A percentile compares a stretch with the other conserved stretches of the same genome.
Conservation (phyloP, 2,797 vertebrate species). For the Argya squamiceps region DNA sequence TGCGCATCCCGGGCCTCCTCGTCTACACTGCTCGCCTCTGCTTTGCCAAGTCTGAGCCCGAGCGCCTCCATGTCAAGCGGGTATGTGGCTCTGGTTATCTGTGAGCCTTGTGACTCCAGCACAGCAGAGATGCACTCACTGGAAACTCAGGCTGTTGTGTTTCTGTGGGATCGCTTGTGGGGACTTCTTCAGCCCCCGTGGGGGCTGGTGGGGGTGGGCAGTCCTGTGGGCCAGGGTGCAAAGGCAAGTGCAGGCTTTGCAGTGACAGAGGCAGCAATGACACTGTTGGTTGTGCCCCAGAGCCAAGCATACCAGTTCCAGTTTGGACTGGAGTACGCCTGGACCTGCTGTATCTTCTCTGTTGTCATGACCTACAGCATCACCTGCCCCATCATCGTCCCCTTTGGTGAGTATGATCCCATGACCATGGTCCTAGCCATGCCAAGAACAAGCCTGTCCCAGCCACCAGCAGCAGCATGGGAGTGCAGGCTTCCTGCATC, state of each 20-base stretch:
- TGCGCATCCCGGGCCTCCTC: conserved; percentile 88
- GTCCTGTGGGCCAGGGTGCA: background rate
- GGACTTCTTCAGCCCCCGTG: background rate
- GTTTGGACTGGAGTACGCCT: conserved; percentile 95
- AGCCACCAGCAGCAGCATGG: background rate
- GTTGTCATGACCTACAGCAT: conserved; percentile 98
- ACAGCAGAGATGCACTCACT: accelerated
- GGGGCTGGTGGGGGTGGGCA: background rate
- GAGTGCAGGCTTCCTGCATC: background rate
- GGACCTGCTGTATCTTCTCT: conserved; percentile 94
- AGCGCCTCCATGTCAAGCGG: conserved; percentile 91
- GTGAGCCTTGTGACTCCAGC: accelerated
- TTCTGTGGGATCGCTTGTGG: background rate
- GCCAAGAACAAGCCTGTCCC: background rate
- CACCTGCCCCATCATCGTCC: conserved; percentile 94
- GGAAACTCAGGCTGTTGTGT: background rate
- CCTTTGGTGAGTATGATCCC: conserved; percentile 87
- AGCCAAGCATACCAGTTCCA: conserved; percentile 95
- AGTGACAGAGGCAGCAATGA: background rate
- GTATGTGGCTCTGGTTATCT: conserved; percentile 66
- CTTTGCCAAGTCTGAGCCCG: conserved; percentile 91
- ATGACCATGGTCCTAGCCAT: accelerated
- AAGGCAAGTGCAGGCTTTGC: background rate
- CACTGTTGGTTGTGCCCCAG: conserved; percentile 66
- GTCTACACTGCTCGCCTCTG: conserved; percentile 89